phyloP scores from a whole-genome alignment of 2,113 vertebrate genomes.

The Sapajus apella region DNA sequence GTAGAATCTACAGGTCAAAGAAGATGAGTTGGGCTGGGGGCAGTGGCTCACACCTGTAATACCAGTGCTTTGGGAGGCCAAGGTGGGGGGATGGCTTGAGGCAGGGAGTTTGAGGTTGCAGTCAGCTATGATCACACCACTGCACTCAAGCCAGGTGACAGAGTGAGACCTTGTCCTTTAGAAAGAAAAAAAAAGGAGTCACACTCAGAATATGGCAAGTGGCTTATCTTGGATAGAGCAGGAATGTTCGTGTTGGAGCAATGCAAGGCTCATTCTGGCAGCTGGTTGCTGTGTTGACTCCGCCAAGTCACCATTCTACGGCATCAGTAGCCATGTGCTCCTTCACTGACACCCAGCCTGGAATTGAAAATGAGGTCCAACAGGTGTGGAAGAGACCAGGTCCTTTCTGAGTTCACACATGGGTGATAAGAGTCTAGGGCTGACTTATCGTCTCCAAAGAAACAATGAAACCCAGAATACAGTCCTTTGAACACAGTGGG shows the following conservation, averaged over 20 bases:
- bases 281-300: neutral
- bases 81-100: no score
- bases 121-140: no score
- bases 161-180: no score
- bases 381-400: no score
- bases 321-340: neutral
- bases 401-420: neutral
- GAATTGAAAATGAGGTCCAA: neutral
- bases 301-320: no score
- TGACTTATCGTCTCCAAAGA: neutral
- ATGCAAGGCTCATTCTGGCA: neutral
- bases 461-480: no score
- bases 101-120: no score
- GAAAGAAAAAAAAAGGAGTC: neutral
- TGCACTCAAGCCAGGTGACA: no score
- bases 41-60: no score
- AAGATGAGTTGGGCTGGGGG: neutral
- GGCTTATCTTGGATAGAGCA: neutral
- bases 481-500: neutral
- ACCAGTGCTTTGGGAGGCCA: no score
- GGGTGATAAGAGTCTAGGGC: neutral
- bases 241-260: neutral
- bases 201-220: neutral
- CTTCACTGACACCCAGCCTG: neutral
- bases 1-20: neutral